Evolutionary conservation across 2,113 vertebrate genomes (phyloP).

Genomic region (Falcunculus frontatus): DNA sequence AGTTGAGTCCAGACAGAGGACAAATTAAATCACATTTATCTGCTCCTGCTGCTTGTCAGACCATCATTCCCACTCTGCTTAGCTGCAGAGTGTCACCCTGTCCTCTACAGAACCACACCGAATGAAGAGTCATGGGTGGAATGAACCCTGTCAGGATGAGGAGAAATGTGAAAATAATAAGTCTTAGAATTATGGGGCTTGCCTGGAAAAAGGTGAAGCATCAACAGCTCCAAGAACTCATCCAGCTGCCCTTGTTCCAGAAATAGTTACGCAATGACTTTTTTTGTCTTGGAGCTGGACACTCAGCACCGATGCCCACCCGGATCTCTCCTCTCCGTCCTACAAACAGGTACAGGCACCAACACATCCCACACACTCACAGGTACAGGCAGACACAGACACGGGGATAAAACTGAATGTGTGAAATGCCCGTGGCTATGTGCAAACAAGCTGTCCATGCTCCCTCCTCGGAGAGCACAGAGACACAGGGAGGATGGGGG

Average conservation of each 20-base stretch:
- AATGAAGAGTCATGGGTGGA: background rate
- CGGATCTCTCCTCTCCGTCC: background rate
- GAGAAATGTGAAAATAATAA: background rate
- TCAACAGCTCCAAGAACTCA: background rate
- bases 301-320: background rate
- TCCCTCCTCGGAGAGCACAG: background rate
- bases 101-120: background rate
- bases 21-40: background rate
- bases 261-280: background rate
- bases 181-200: background rate
- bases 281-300: background rate
- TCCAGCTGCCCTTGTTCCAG: background rate
- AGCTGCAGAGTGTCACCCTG: background rate
- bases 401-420: background rate
- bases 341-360: background rate
- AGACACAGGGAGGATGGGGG: background rate
- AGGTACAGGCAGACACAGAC: background rate
- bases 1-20: background rate
- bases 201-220: background rate
- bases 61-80: background rate
- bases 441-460: background rate
- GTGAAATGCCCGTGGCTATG: background rate
- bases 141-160: background rate
- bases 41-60: background rate
- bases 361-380: background rate